Percentiles rank a stretch among this genome's conserved stretches.
phyloP scores from a whole-genome alignment of 1,140 invertebrate species.

The Leptopilina clavipes region DNA sequence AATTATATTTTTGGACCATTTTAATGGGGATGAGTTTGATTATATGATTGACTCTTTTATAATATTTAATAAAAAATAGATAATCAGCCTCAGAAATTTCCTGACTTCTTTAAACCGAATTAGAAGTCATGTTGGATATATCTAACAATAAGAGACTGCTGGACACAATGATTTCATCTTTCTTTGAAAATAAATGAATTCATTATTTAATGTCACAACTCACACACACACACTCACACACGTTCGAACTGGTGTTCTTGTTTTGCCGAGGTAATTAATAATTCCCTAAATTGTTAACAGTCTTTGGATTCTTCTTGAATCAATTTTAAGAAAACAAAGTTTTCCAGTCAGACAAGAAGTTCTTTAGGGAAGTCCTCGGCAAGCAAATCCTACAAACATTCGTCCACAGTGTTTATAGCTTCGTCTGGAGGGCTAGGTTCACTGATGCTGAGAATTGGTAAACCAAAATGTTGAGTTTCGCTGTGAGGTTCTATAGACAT shows the following conservation, averaged over 20 bases:
- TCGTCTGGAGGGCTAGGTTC: slow-evolving; percentile 86
- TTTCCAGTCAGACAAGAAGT: slow-evolving; percentile 67
- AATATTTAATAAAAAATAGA: background rate
- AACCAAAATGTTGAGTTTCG: slow-evolving; percentile 79
- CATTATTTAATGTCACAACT: background rate
- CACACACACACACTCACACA: background rate
- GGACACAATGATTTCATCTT: background rate
- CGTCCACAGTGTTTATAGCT: slow-evolving; percentile 72
- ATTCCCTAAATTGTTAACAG: background rate
- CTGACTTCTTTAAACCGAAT: background rate
- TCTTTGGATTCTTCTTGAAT: background rate
- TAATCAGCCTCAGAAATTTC: background rate
- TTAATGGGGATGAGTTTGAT: background rate
- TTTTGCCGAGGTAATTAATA: slow-evolving; percentile 18
- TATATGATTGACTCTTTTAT: background rate
- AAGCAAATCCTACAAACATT: slow-evolving; percentile 74
- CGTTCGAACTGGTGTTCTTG: background rate
- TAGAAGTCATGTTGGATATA: background rate
- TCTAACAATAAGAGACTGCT: background rate
- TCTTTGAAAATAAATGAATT: background rate
- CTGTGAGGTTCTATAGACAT: slow-evolving; percentile 74
- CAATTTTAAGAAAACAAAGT: background rate
- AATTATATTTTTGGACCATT: background rate
- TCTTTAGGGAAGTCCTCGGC: slow-evolving; percentile 71
- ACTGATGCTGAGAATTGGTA: slow-evolving; percentile 85